Evolutionary conservation across 53 echinoderm and acorn worm genomes (phyloP).

Genomic region (Echinarachnius parma): DNA sequence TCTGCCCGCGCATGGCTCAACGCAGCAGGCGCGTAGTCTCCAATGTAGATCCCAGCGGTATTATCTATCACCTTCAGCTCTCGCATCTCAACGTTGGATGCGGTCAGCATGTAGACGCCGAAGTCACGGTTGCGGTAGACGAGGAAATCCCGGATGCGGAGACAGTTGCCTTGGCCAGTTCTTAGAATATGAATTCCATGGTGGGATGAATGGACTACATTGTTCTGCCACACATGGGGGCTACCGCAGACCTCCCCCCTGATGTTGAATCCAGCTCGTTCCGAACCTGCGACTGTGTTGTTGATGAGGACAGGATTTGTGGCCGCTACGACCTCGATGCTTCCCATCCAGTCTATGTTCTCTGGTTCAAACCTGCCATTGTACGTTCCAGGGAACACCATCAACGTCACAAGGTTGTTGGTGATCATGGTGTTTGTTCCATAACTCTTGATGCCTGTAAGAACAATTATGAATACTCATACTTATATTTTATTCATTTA

Average conservation of each 20-base stretch:
- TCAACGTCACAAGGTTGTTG: conserved; percentile 66
- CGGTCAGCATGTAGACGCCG: conserved; percentile 65
- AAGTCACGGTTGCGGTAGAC: conserved; percentile 69
- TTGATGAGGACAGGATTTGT: conserved; percentile 47
- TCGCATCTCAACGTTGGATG: conserved; percentile 45
- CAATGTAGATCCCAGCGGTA: conserved; percentile 48
- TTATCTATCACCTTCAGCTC: conserved; percentile 61
- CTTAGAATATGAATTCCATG: conserved; percentile 50
- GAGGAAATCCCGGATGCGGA: conserved; percentile 50
- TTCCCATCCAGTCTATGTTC: conserved; percentile 55
- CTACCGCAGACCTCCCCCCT: conserved; percentile 47
- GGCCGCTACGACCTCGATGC: conserved; percentile 61
- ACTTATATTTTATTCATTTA: too few relatives aligned
- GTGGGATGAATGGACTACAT: conserved; percentile 58
- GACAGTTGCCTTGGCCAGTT: conserved; percentile 35
- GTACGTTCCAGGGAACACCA: conserved; percentile 82
- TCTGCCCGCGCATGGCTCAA: conserved; percentile 50
- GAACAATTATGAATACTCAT: too few relatives aligned
- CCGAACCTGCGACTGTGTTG: conserved; percentile 81
- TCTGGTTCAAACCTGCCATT: conserved; percentile 61
- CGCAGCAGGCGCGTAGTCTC: conserved; percentile 52
- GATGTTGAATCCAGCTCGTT: conserved; percentile 60
- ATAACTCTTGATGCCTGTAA: conserved; percentile 65
- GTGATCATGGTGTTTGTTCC: conserved; percentile 55
- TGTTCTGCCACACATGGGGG: conserved; percentile 54